Evolutionary conservation across 2,888 invertebrate genomes (phyloP), one percentile per base, ranked within the genome.

Genomic region (Lithophane semibrunnea): DNA sequence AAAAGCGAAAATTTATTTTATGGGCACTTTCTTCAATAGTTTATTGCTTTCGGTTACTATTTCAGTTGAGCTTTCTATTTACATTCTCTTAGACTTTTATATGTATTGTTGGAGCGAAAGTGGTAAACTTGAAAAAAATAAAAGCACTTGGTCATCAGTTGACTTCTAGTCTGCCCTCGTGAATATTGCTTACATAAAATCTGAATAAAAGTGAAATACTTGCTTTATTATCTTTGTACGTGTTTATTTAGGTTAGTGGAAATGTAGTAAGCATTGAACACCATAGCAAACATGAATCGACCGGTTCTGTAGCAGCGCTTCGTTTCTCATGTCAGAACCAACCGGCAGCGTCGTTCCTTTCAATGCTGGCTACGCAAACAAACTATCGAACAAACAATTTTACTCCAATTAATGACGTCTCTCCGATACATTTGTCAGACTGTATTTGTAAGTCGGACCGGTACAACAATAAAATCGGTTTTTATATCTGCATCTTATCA

Each of bases 381-480:
- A 86, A 84, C 86, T 86, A 84, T 79, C 75, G 76, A 77, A 79
- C 80, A 88, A 84, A 88, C 86, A 86, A 82, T 87, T 89, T 87
- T 87, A 83, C 79, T 89, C 71, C 86, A 88, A 88, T 89, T 89
- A 87, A 87, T 86, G 82, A 81, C 49, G 68, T 76, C 66, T 68
- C 64, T 52, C 64, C 18, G 61, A 77, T 76, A 80, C 78, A 85
- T 83, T 88, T 80, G 79, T 84, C 77, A 73, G 83, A 61, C 64
- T 71, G 52, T 70, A 67, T 79, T 80, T 78, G 75, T 82, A 42
- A 75, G 61, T 75, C 67, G 44, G 44, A 29, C 63, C 74, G 42
- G 2, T 7, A 60, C 44, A 65, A 61, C 58, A 77, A 74, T 80
- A 79, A 87, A 80, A 78, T 64, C 54, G 60, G 58, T 79, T 77